Base-by-base conservation (phyloP, 2,113 vertebrate genomes). In the Lycaon pictus region DNA sequence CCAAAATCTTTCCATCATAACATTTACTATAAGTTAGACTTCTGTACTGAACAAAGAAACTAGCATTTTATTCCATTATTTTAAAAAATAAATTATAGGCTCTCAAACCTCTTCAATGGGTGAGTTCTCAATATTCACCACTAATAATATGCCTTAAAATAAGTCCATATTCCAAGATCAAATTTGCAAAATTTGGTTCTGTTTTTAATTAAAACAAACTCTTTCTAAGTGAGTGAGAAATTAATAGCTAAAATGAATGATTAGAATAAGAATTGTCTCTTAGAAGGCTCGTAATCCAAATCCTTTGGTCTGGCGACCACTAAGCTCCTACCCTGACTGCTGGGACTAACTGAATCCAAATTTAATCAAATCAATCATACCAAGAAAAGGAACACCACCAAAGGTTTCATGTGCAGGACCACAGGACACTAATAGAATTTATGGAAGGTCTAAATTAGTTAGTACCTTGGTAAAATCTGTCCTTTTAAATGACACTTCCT, bases 171-270 rank as follows among this genome's bases (percentile, higher is more conserved):
- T 84, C 71, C 83, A 62, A 97, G 80, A 92, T 91, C 93, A 95
- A 96, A 93, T 93, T 81, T 87, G 65, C 69, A 96, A 96, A 97
- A 91, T 82, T 95, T 79, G 27, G 86, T 83, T 95, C 96, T 98
- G 95, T 48, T 98, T 98, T 98, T 96, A 96, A 97, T 97, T 95
- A 97, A 80, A 25, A 79, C 55, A 96, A 95, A 20, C 23, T 97
- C 37, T 92, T 62, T 84, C 95, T 96, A 93, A 92, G 77, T 92
- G 86, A 98, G 97, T 63, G 93, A 96, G 92, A 97, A 98, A 97
- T 90, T 72, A 93, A 92, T 90, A 87, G 79, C 90, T 96, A 97
- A 97, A 98, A 82, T 15, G 7, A 97, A 80, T 72, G 88, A 95
- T 96, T 95, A 81, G 62, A 98, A 88, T 43, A 95, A 96, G 62